Percentiles rank a stretch among this genome's conserved stretches.
phyloP scores from a whole-genome alignment of 2,113 vertebrate genomes.

The Prolemur simus region DNA sequence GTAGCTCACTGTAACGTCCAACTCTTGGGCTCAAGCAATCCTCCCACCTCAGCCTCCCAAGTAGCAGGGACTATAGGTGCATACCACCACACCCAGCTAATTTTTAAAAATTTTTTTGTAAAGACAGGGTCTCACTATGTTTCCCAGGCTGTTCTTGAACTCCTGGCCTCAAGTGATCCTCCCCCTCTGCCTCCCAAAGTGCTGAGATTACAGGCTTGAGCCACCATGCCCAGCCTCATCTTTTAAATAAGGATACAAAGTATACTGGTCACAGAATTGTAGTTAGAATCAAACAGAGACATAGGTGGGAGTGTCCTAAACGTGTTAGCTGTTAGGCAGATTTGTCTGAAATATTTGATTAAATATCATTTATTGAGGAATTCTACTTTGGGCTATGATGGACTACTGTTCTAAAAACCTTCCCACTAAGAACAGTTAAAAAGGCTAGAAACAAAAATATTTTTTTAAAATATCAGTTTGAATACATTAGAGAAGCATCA shows the following conservation, averaged over 20 bases:
- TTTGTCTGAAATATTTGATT: background rate
- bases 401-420: background rate
- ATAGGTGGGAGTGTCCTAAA: background rate
- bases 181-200: too few relatives aligned
- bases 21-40: too few relatives aligned
- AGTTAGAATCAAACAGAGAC: background rate
- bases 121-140: too few relatives aligned
- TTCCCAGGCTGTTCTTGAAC: too few relatives aligned
- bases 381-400: background rate
- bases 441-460: background rate
- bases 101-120: too few relatives aligned
- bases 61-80: too few relatives aligned
- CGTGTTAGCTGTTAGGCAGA: background rate
- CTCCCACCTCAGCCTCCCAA: too few relatives aligned
- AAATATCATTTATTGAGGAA: background rate
- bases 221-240: background rate
- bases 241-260: slow-evolving; percentile 50
- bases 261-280: background rate
- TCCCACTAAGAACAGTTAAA: background rate
- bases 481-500: background rate
- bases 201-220: too few relatives aligned
- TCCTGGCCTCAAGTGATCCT: too few relatives aligned
- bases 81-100: too few relatives aligned
- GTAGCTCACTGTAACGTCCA: too few relatives aligned
- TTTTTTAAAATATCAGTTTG: background rate